Evolutionary conservation across 2,113 vertebrate species (phyloP), one percentile per base, ranked within the genome.

Genomic region (Tragelaphus imberbis): DNA sequence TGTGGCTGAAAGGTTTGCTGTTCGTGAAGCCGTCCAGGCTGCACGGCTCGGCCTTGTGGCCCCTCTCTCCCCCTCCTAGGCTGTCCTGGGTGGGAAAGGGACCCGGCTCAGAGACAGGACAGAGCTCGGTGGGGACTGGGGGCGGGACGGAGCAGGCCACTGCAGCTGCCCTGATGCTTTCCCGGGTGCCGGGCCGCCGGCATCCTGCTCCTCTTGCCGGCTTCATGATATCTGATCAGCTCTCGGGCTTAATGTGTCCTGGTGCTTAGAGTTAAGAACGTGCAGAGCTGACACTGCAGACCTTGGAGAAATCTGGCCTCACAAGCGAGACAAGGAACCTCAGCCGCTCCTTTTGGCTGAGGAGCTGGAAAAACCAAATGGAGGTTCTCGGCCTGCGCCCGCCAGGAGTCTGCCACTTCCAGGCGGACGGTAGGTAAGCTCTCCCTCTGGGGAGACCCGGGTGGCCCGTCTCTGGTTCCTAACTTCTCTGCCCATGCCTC

Each of bases 341-440:
- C 68, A 71, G 86, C 79, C 75, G 2, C 30, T 59, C 63, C 94
- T 95, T 87, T 79, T 94, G 93, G 81, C 88, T 63, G 44, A 59
- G 58, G 65, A 33, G 44, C 65, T 94, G 91, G 97, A 96, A 97
- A 96, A 91, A 79, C 84, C 89, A 68, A 79, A 28, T n/a, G 44
- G 59, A 90, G 55, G 27, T 33, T 59, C 49, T 44, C 8, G 27
- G 84, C 56, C 36, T 51, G 28, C 10, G 51, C 36, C 47, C 53
- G 0, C 30, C 13, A 7, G 30, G 40, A 36, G 58, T 81, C 79
- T 55, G 79, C 84, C 94, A 14, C 49, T 49, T 92, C n/a, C 84
- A 89, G 75, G 93, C 77, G 5, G 19, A 21, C 40, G 11, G 36
- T 68, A 63, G 59, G 44, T 63, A 81, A 40, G 28, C 30, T 89